These are phyloP conservation scores for Ornithorhynchus anatinus DNA, from an alignment of 2,113 vertebrate species.

Conservation along the genomic window DNA sequence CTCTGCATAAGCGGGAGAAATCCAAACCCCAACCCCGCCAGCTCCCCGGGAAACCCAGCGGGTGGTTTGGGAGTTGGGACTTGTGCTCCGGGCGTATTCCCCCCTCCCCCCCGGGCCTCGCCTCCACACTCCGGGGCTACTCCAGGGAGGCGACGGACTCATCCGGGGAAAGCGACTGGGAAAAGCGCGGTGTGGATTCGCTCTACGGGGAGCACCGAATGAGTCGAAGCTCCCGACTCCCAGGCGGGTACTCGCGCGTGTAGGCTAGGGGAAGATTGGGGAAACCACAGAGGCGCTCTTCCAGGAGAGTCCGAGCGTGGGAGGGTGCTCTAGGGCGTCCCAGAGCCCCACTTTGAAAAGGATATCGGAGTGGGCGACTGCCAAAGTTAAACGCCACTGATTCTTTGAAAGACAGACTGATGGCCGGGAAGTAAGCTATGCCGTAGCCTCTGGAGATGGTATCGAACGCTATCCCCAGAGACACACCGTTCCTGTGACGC, in stretches of 20 bases:
- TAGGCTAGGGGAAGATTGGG: too few species aligned
- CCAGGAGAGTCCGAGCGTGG: too few species aligned
- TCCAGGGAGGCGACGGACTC: too few species aligned
- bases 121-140: too few species aligned
- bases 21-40: not conserved
- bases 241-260: too few species aligned
- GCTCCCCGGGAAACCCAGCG: not conserved
- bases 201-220: too few species aligned
- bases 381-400: slow-evolving; percentile 98
- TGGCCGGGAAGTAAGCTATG: slow-evolving; percentile 95
- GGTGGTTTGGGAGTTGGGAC: not conserved
- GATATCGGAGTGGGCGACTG: slow-evolving; percentile 97
- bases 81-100: not conserved
- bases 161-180: too few species aligned
- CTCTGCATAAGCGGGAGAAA: not conserved
- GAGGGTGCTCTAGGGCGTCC: not conserved
- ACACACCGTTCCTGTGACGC: slow-evolving; percentile 86
- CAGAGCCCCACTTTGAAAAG: slow-evolving; percentile 62
- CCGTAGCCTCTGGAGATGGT: slow-evolving; percentile 89
- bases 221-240: too few species aligned
- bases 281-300: too few species aligned
- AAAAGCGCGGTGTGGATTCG: too few species aligned
- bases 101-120: too few species aligned
- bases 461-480: slow-evolving; percentile 90
- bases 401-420: slow-evolving; percentile 98